phyloP scores from a whole-genome alignment of 2,797 vertebrate species.

The Hipposideros larvatus region DNA sequence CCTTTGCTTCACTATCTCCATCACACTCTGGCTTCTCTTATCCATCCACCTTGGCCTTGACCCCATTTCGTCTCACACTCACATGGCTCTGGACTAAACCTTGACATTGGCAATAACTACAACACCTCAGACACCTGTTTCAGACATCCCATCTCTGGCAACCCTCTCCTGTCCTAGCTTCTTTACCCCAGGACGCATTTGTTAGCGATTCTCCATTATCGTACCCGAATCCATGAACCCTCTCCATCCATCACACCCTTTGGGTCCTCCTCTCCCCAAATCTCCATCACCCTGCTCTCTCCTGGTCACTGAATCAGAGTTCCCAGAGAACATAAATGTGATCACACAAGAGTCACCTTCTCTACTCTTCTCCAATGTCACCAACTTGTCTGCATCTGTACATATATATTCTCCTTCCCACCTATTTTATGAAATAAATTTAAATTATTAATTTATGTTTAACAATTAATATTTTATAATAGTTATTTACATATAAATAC shows the following conservation, averaged over 20 bases:
- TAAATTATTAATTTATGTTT: background rate
- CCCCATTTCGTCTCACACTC: background rate
- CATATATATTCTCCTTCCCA: background rate
- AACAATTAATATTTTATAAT: background rate
- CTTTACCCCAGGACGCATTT: too few species aligned
- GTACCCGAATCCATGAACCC: background rate
- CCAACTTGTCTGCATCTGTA: background rate
- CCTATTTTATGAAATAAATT: background rate
- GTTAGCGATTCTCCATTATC: background rate
- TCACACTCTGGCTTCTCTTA: background rate
- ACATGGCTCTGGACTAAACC: background rate
- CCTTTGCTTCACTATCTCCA: background rate
- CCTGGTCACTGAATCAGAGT: background rate
- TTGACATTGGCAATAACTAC: background rate
- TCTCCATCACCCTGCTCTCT: background rate
- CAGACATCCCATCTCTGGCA: background rate
- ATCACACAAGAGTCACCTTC: background rate
- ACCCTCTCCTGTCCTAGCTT: background rate
- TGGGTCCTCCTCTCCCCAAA: accelerated
- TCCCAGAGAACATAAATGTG: background rate
- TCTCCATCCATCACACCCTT: background rate
- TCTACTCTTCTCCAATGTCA: background rate
- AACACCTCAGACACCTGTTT: background rate
- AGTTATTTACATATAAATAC: background rate
- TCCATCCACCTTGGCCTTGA: background rate